These are phyloP conservation scores for Lagocephalus sceleratus DNA, from an alignment of 2,797 vertebrate species.

Conservation along the genomic window DNA sequence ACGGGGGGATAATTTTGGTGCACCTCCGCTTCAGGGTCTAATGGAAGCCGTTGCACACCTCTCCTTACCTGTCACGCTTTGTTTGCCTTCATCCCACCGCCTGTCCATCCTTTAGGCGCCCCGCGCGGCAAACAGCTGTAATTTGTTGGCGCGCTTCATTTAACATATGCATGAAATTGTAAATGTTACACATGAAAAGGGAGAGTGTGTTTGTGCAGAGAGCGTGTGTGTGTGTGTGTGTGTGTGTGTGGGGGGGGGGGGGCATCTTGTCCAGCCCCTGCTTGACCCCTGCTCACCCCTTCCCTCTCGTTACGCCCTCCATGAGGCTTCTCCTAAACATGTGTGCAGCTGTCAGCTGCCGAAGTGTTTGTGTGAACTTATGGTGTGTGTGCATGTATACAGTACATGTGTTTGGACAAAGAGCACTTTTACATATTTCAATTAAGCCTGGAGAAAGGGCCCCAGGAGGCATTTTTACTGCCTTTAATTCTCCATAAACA, in stretches of 20 bases:
- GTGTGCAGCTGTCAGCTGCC: conserved; percentile 69
- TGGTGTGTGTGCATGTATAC: conserved; percentile 14
- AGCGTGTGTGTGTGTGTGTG: not conserved
- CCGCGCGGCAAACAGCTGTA: conserved; percentile 38
- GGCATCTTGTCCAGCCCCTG: conserved; percentile 48
- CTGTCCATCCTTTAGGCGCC: conserved; percentile 13
- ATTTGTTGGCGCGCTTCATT: conserved; percentile 27
- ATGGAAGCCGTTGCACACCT: conserved; percentile 50
- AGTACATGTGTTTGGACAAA: conserved; percentile 17
- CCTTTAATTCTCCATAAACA: not conserved
- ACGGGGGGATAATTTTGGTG: conserved; percentile 54
- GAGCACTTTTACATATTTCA: conserved; percentile 34
- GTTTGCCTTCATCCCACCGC: conserved; percentile 39
- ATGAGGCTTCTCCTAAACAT: conserved; percentile 61
- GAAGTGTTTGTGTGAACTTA: conserved; percentile 46
- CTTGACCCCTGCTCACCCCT: conserved; percentile 57
- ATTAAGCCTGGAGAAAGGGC: conserved; percentile 1
- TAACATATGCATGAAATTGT: conserved; percentile 42
- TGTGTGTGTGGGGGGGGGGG: conserved; percentile 1
- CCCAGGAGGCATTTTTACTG: not conserved
- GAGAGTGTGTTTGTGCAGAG: conserved; percentile 9
- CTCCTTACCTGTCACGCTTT: conserved; percentile 43
- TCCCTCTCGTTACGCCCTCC: conserved; percentile 41
- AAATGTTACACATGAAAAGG: conserved; percentile 35
- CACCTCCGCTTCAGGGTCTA: conserved; percentile 51